These are phyloP conservation scores for Exocentrus adspersus DNA, from an alignment of 2,888 invertebrate species.

Conservation along the genomic window DNA sequence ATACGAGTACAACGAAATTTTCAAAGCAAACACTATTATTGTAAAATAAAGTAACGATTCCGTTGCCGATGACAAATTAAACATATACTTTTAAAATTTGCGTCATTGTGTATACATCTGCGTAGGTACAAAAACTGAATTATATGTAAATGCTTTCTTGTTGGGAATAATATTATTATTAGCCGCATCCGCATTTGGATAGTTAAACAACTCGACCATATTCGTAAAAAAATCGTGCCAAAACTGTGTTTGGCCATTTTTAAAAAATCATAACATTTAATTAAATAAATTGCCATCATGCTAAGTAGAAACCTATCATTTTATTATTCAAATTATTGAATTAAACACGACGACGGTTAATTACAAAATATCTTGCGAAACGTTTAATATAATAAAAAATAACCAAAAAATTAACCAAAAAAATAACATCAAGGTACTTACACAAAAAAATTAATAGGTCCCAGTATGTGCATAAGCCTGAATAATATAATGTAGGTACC, in stretches of 20 bases:
- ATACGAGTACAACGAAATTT: background rate
- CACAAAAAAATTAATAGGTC: no score
- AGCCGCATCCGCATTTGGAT: background rate
- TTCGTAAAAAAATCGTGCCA: background rate
- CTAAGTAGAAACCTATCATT: no score
- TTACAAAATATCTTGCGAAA: no score
- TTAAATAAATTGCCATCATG: no score
- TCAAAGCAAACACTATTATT: background rate
- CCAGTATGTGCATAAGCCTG: no score
- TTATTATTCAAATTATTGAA: no score
- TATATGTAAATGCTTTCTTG: conserved; percentile 11
- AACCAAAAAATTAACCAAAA: no score
- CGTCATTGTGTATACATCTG: conserved; percentile 17
- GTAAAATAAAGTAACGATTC: background rate
- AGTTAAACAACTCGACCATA: background rate
- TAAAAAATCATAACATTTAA: no score
- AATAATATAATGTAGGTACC: no score
- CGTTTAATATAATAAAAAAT: no score
- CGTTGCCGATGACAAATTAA: conserved; percentile 13
- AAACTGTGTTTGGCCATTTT: background rate
- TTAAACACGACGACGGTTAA: no score
- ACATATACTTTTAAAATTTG: conserved; percentile 15
- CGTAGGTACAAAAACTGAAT: conserved; percentile 18
- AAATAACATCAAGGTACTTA: no score
- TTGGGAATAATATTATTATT: conserved; percentile 12